Evolutionary conservation across 1,140 invertebrate genomes (phyloP), one percentile per base, ranked within the genome.

Genomic region (Phymorhynchus buccinoides): DNA sequence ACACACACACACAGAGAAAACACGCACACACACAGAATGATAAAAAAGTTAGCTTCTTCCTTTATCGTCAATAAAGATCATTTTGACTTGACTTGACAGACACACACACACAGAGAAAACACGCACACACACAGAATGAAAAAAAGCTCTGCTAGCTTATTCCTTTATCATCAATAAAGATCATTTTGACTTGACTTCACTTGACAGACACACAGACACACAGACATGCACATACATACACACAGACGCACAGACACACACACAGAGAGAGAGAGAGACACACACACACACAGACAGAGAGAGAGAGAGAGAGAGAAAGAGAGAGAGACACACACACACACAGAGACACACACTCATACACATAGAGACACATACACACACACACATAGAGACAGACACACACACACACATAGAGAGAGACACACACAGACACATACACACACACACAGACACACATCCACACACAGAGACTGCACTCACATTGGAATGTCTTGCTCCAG

Each of bases 401-500:
- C 32, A 1, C 30, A 73, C 32, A 73, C 32, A 30, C 48, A 30
- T n/a, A 66, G 18, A n/a, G 6, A 73, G n/a, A 73, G 68, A 35
- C 27, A 73, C 7, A 66, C 18, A 30, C n/a, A 30, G 18, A n/a
- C 22, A 30, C 62, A 66, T 7, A 22, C 22, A 66, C 0, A 30
- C n/a, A 22, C 22, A 1, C 4, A 66, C 62, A 66, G 97, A 86
- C 97, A 97, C 22, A 97, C 97, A 12, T 97, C 97, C 52, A 98
- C 97, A 94, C 98, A 99, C 0, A 99, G 94, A 22, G 97, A 84
- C 91, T 92, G 86, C 89, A 91, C 41, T 92, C 86, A 88, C 91
- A 91, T 92, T 18, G 97, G 94, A 12, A 97, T 97, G 91, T 98
- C 97, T 93, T 98, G 97, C 93, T 98, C 97, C 95, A 98, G 97